These are phyloP conservation scores for Zygaena filipendulae DNA, from an alignment of 2,888 invertebrate species.

Conservation along the genomic window DNA sequence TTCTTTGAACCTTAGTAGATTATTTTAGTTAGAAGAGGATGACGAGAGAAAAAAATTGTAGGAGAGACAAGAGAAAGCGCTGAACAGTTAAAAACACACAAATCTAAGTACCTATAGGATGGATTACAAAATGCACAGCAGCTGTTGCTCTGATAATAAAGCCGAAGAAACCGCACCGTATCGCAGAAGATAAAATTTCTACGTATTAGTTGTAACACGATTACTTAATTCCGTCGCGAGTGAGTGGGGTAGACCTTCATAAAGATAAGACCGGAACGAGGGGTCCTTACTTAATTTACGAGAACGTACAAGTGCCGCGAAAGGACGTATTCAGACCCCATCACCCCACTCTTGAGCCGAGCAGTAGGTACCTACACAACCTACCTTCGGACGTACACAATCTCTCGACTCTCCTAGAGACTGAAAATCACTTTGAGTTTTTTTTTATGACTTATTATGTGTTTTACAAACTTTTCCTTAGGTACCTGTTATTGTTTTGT, in stretches of 20 bases:
- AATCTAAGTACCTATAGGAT: background rate
- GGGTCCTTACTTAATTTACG: conserved; percentile 2
- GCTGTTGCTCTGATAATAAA: background rate
- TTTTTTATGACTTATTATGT: too few species aligned
- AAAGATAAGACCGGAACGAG: conserved; percentile 10
- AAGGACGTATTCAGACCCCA: background rate
- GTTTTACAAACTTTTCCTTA: too few species aligned
- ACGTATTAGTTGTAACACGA: conserved; percentile 2
- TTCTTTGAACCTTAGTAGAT: too few species aligned
- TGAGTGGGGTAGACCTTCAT: conserved; percentile 5
- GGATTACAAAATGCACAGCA: background rate
- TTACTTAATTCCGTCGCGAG: conserved; percentile 9
- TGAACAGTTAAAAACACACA: too few species aligned
- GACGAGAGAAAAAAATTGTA: too few species aligned
- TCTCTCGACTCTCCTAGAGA: background rate
- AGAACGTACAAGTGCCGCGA: conserved; percentile 1
- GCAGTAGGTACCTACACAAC: conserved; percentile 2
- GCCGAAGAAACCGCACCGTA: background rate
- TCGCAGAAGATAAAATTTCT: background rate
- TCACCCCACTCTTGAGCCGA: conserved; percentile 3
- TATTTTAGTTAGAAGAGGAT: too few species aligned
- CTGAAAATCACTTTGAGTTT: too few species aligned
- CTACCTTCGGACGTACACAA: too few species aligned
- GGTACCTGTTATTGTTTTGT: too few species aligned
- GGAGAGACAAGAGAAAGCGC: too few species aligned